Evolutionary conservation across 2,113 vertebrate genomes (phyloP).

Genomic region (Apodemus speciosus): DNA sequence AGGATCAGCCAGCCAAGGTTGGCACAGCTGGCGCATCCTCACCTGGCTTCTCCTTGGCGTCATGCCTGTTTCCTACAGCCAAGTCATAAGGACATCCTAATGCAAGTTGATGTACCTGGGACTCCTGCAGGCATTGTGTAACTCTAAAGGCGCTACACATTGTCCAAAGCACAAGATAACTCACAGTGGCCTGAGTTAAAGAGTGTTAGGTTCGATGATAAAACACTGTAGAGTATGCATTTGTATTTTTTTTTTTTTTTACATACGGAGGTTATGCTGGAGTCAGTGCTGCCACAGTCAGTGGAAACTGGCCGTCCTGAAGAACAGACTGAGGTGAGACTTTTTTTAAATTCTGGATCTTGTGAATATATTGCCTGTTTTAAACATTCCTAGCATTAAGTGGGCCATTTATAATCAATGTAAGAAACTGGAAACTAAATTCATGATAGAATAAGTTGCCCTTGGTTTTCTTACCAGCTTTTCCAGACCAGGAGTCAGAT

Average conservation of each 20-base stretch:
- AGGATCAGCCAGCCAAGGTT: not conserved
- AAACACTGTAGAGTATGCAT: not conserved
- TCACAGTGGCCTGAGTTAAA: not conserved
- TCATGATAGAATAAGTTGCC: not conserved
- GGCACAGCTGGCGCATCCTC: too few relatives aligned
- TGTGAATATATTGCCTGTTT: not conserved
- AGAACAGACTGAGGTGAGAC: not conserved
- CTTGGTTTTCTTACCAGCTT: not conserved
- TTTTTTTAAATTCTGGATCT: not conserved
- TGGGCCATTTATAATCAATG: not conserved
- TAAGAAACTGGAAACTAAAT: constrained; percentile 18
- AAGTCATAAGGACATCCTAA: not conserved
- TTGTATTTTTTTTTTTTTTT: not conserved
- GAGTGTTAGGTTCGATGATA: not conserved
- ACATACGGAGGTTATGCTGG: not conserved
- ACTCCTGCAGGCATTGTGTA: constrained; percentile 4
- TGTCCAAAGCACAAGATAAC: constrained; percentile 40
- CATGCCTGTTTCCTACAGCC: not conserved
- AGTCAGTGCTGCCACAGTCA: not conserved
- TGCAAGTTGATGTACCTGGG: constrained; percentile 5
- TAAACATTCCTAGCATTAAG: not conserved
- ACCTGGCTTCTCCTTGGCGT: not conserved
- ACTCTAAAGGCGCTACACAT: not conserved
- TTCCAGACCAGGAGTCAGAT: not conserved
- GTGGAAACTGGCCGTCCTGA: not conserved